Evolutionary conservation across 1,140 invertebrate species (phyloP), one percentile per base, ranked within the genome.

Genomic region (Pectinophora gossypiella): DNA sequence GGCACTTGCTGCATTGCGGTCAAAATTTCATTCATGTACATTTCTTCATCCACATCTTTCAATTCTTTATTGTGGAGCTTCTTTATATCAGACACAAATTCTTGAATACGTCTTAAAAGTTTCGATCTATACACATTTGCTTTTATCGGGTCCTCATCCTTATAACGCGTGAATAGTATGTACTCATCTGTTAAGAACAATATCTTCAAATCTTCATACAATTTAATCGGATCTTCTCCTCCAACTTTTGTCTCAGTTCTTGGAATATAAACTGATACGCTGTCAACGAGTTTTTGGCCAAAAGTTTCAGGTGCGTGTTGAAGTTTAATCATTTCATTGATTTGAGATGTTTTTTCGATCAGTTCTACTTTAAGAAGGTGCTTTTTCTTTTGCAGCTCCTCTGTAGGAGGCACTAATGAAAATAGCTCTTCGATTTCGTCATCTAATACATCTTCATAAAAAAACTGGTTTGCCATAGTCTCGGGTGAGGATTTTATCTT

Each of bases 361-460:
- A 84, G 47, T 52, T 74, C 19, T n/a, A 56, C 49, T 67, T 76
- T 84, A 10, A 81, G 20, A 5, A 50, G 3, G 48, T 69, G 62
- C 48, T 69, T 79, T 32, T 51, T 68, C 0, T 50, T 38, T 19
- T 46, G 19, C 10, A 83, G 38, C 21, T 77, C 70, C 12, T 46
- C 19, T 12, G 60, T 64, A 56, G 74, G 54, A 0, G 79, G 77
- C 46, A 83, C 44, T 15, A 46, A 57, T 47, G 59, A 48, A 12
- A 83, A 35, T 42, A 81, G 51, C 22, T 63, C 53, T 54, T 81
- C 74, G 22, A 81, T 49, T 56, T 75, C 76, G 18, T 77, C 66
- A 36, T 79, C 76, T 35, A 84, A 61, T 4, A 68, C 44, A 40
- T 81, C 77, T 63, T 76, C 66, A 44, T 66, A 75, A 35, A 72